These are phyloP conservation scores for Clavelina lepadiformis DNA, from an alignment of 23 tunicate genomes.

Conservation along the genomic window DNA sequence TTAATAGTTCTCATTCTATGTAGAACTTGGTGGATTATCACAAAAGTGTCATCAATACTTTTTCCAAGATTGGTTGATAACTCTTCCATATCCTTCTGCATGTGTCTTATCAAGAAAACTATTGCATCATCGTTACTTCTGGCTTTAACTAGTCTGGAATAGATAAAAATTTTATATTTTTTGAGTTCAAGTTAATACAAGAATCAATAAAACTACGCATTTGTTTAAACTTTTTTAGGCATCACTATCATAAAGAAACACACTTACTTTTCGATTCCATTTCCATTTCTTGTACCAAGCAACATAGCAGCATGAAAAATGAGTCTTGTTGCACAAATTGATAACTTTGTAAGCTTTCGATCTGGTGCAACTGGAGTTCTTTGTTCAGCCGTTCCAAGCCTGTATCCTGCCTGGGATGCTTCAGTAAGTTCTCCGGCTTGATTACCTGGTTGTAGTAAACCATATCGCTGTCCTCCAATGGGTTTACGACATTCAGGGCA, in stretches of 20 bases:
- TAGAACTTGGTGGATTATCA: constrained; percentile 29
- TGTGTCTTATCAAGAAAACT: constrained; percentile 16
- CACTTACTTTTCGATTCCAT: constrained; percentile 4
- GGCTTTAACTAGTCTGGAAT: neutral
- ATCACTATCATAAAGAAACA: neutral
- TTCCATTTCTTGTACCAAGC: constrained; percentile 2
- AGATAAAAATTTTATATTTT: neutral
- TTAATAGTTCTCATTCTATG: constrained; percentile 15
- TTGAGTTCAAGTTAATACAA: neutral
- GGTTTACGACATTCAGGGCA: constrained; percentile 50
- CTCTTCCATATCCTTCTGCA: constrained; percentile 25
- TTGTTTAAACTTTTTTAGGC: neutral
- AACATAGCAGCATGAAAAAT: constrained; percentile 47
- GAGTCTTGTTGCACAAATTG: constrained; percentile 34
- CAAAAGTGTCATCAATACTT: constrained; percentile 33
- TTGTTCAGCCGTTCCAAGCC: neutral
- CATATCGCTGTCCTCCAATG: constrained; percentile 36
- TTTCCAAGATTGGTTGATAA: constrained; percentile 28
- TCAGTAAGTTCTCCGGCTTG: constrained; percentile 28
- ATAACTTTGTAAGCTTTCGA: constrained; percentile 28
- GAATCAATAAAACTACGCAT: neutral
- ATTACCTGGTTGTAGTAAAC: constrained; percentile 34
- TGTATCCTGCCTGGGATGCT: constrained; percentile 68
- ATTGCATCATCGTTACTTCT: neutral
- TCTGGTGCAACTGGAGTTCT: constrained; percentile 15